These are phyloP conservation scores for Dasyurus viverrinus DNA, from an alignment of 2,113 vertebrate species.

Conservation along the genomic window DNA sequence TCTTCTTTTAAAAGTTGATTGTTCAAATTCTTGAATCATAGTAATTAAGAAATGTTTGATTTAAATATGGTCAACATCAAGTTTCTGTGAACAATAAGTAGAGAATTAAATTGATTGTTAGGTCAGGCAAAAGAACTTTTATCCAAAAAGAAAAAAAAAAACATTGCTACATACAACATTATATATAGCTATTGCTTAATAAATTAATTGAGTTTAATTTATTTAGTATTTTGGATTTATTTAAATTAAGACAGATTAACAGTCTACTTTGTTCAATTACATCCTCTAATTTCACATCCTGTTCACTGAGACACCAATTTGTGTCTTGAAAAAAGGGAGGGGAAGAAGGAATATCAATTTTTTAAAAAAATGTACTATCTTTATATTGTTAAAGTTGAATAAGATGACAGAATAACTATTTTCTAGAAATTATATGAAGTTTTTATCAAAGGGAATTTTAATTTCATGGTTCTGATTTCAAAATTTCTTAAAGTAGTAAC, in stretches of 20 bases:
- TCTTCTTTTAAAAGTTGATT: not conserved
- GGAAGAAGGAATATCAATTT: not conserved
- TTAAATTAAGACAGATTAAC: not conserved
- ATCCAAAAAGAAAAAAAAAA: not conserved
- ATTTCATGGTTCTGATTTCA: not conserved
- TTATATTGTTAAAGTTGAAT: not conserved
- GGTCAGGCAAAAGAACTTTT: not conserved
- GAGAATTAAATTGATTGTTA: not conserved
- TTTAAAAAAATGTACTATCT: not conserved
- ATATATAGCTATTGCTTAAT: not conserved
- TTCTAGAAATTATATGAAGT: not conserved
- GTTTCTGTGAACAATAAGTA: not conserved
- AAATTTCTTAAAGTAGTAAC: not conserved
- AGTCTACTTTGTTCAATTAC: not conserved
- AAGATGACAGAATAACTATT: not conserved
- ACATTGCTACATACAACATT: not conserved
- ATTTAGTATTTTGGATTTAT: not conserved
- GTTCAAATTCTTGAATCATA: not conserved
- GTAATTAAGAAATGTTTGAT: not conserved
- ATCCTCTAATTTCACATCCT: not conserved
- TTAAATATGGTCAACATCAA: not conserved
- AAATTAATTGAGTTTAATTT: not conserved
- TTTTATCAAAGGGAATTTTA: not conserved
- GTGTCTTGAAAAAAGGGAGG: not conserved
- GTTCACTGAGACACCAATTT: not conserved